Evolutionary conservation across 2,113 vertebrate species (phyloP), one percentile per base, ranked within the genome.

Genomic region (Caretta caretta): DNA sequence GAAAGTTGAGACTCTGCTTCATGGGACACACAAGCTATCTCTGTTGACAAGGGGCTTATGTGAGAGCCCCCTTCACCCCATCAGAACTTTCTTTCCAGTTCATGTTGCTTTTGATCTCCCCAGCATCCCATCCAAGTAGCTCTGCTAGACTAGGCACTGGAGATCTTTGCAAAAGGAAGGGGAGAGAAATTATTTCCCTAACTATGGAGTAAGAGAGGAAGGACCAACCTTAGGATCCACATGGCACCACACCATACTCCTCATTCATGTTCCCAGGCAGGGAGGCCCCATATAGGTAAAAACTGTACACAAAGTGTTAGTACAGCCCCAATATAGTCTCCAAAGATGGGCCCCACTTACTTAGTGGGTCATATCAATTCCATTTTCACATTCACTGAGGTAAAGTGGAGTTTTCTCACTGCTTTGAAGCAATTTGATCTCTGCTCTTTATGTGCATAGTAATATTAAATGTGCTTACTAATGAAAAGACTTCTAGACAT

Each of bases 401-500:
- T 85, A 87, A 38, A 51, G 2, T 85, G 1, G 0, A 13, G 49
- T 51, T 89, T 85, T 0, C 42, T 16, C 25, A 82, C 8, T 7
- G 16, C 50, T 93, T 62, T 87, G 38, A 46, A 25, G 8, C 4
- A 42, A 9, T 81, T 2, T 9, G 24, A 13, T 69, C 4, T 91
- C 31, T 93, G 10, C 4, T 94, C 0, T 56, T 42, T 95, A 5
- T 87, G 31, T 11, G 87, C 4, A 16, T 5, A 42, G 3, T 9
- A 2, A 22, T 42, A n/a, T 56, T 89, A 87, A 90, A 86, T 53
- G 54, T 1, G 5, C 1, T 56, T 8, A 46, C 49, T 27, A 38
- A 90, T 84, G 86, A 87, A 83, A 69, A 49, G 35, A 1, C 20
- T 38, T 53, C 8, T 0, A 0, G 4, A 25, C 24, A 89, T 93